Conservation (phyloP, 2,888 invertebrate species). For the Epicampocera succincta region DNA sequence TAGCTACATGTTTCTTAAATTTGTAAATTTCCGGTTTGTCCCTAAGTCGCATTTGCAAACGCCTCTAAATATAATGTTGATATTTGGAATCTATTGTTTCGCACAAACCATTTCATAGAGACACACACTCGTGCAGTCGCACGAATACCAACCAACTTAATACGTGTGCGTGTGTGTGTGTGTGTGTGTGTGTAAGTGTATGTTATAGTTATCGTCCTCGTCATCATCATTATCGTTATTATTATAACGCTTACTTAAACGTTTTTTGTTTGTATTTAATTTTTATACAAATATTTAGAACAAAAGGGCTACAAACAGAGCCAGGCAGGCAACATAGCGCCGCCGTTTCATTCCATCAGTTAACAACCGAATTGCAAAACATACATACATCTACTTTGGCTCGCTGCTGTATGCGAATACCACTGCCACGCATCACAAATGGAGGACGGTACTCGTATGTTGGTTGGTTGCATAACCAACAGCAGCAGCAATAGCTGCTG, state of each 20-base stretch:
- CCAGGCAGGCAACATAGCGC: neutral
- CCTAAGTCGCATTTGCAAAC: neutral
- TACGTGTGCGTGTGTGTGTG: neutral
- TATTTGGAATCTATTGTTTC: conserved; percentile 36
- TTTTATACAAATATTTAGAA: conserved; percentile 69
- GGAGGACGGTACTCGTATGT: neutral
- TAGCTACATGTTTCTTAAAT: neutral
- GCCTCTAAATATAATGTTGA: conserved; percentile 38
- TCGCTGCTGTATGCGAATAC: conserved; percentile 18
- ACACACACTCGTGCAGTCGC: neutral
- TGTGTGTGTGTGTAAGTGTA: neutral
- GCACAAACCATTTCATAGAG: neutral
- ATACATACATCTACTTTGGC: conserved; percentile 15
- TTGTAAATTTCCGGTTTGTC: conserved; percentile 24
- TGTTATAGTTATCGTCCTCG: conserved; percentile 30
- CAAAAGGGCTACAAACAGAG: conserved; percentile 55
- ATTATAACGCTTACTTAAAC: conserved; percentile 70
- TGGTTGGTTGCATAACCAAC: conserved; percentile 26
- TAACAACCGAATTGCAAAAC: conserved; percentile 3
- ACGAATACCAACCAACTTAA: neutral
- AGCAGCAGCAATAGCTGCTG: conserved; percentile 41
- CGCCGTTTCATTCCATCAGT: conserved; percentile 4
- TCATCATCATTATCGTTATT: conserved; percentile 65
- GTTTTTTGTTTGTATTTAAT: conserved; percentile 69
- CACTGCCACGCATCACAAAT: conserved; percentile 12